Evolutionary conservation across 2,113 vertebrate genomes (phyloP), one percentile per base, ranked within the genome.

Genomic region (Amphiprion percula): DNA sequence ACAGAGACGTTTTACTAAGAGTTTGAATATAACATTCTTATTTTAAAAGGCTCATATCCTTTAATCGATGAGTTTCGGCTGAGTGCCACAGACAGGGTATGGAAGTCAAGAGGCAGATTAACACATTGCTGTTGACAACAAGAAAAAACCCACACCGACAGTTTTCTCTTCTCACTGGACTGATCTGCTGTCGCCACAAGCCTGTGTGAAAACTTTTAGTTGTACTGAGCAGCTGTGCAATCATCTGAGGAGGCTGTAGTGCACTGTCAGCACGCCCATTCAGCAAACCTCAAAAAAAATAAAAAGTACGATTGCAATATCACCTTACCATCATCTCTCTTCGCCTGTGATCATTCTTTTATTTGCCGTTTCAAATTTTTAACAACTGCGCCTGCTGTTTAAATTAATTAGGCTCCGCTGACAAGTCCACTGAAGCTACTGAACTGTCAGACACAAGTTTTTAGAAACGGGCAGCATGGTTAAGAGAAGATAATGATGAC

Each of bases 401-500:
- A 14, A 79, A 83, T 79, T 47, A 87, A 77, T 85, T 63, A 39
- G 26, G 47, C 41, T 80, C 56, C 12, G 10, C 30, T 71, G 54
- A 61, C 39, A 61, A 64, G 65, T 83, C 54, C 41, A 76, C 30
- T 64, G 65, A 81, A 71, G 61, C 63, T 26, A 4, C 41, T 4
- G 61, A 62, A 70, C 79, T 73, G 67, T 71, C 76, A 74, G 21
- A 63, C 28, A 26, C 56, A 76, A 54, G 7, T 37, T 37, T 37
- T 86, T 80, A 46, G 58, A 33, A 80, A 84, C n/a, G 64, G 56
- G 76, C 71, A 37, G 79, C 77, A 67, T 41, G 49, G 70, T 84
- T 68, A 72, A 68, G 53, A 77, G 82, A 86, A 81, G 82, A 87
- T 81, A 87, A 81, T 78, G 72, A 78, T 61, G 82, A 89, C 82